phyloP scores from a whole-genome alignment of 2,113 vertebrate species.

The Romanogobio albipinnatus region DNA sequence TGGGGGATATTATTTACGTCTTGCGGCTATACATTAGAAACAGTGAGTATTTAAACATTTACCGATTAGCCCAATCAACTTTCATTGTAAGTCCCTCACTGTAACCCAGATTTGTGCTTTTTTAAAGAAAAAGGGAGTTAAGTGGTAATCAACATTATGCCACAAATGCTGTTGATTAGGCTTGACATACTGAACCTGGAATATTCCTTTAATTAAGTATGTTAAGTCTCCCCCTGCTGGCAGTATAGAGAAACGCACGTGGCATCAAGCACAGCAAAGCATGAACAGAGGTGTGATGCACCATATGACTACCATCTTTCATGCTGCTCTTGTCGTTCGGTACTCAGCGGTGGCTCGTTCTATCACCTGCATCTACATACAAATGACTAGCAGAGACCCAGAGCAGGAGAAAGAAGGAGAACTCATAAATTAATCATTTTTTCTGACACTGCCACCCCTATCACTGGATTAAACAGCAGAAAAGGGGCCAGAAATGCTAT shows the following conservation, averaged over 20 bases:
- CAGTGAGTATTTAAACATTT: too few species aligned
- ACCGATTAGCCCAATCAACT: too few species aligned
- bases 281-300: background rate
- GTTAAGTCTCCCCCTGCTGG: constrained; percentile 7
- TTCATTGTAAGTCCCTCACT: too few species aligned
- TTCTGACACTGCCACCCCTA: background rate
- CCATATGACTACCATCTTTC: background rate
- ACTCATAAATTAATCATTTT: constrained; percentile 23
- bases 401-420: constrained; percentile 2
- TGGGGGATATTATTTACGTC: too few species aligned
- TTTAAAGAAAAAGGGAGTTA: too few species aligned
- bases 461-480: constrained; percentile 3
- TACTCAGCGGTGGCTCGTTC: background rate
- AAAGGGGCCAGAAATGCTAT: background rate
- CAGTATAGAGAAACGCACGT: background rate
- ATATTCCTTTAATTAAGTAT: constrained; percentile 2
- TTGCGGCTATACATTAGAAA: too few species aligned
- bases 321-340: background rate
- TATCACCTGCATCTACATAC: constrained; percentile 30
- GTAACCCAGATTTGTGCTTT: too few species aligned
- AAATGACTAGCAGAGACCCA: constrained; percentile 3
- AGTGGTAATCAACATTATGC: background rate
- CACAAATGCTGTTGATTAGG: background rate
- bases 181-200: background rate
- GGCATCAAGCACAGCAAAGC: background rate